Percentiles rank a stretch among this genome's conserved stretches.
These are phyloP conservation scores for Drosophila bipectinata DNA, from an alignment of 1,140 invertebrate species.

Conservation along the genomic window DNA sequence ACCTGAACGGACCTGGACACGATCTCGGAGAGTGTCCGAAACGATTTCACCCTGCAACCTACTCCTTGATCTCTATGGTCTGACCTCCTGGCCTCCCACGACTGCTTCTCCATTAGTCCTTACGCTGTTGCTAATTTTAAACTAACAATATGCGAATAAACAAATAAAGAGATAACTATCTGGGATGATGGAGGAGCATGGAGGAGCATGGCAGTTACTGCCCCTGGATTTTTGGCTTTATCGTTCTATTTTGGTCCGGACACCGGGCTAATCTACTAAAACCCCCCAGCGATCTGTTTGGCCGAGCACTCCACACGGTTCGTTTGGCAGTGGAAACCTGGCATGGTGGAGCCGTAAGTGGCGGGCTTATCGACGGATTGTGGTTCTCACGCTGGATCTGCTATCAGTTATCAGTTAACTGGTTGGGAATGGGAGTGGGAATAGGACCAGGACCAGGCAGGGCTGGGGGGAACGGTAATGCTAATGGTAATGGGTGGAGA, in stretches of 20 bases:
- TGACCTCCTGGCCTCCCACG: too few species aligned
- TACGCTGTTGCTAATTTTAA: too few species aligned
- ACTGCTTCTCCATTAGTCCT: too few species aligned
- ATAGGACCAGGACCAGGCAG: neutral
- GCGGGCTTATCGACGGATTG: conserved; percentile 70
- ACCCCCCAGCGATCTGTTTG: conserved; percentile 43
- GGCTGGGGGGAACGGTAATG: too few species aligned
- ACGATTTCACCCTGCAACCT: too few species aligned
- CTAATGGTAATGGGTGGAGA: neutral
- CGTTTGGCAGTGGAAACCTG: neutral
- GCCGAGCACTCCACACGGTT: conserved; percentile 11
- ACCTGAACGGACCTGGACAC: neutral
- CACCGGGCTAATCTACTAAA: conserved; percentile 36
- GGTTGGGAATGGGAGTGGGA: conserved; percentile 27
- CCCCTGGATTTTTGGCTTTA: conserved; percentile 8
- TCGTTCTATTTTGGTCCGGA: conserved; percentile 39
- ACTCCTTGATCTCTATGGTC: neutral
- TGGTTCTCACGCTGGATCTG: conserved; percentile 71
- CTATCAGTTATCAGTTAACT: conserved; percentile 44
- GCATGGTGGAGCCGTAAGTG: conserved; percentile 18
- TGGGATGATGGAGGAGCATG: neutral
- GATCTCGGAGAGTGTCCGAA: neutral
- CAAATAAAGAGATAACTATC: too few species aligned
- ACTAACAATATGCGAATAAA: neutral
- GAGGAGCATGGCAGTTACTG: neutral